Conservation (phyloP, 2,797 vertebrate species). For the Danionella dracula region DNA sequence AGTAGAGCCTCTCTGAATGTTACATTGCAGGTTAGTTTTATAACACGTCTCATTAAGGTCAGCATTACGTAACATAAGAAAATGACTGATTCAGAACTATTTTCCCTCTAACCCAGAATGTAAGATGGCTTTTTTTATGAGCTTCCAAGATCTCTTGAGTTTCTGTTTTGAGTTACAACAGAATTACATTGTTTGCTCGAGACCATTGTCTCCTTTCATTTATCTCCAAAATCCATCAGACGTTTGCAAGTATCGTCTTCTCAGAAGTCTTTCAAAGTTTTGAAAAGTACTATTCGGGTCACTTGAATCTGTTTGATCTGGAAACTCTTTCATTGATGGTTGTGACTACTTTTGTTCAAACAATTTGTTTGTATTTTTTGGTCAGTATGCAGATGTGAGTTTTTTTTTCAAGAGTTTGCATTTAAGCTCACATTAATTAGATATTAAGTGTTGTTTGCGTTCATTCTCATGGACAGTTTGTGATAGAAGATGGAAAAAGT, state of each 20-base stretch:
- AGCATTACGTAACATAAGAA: constrained; percentile 16
- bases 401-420: constrained; percentile 45
- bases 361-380: too few species aligned
- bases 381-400: too few species aligned
- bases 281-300: too few species aligned
- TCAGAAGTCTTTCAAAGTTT: background rate
- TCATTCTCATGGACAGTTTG: constrained; percentile 58
- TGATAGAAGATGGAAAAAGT: constrained; percentile 58
- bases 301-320: too few species aligned
- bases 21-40: constrained; percentile 18
- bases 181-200: background rate
- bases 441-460: constrained; percentile 58
- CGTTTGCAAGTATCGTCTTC: background rate
- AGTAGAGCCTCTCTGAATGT: background rate
- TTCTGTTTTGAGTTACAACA: constrained; percentile 13
- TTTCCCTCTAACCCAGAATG: background rate
- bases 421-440: constrained; percentile 47
- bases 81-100: background rate
- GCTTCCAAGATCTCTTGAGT: background rate
- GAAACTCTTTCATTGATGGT: too few species aligned
- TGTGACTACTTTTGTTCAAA: too few species aligned
- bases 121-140: background rate
- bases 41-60: constrained; percentile 24
- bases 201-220: background rate
- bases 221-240: background rate